These are phyloP conservation scores for Balearica regulorum DNA, from an alignment of 2,797 vertebrate genomes.

Conservation along the genomic window DNA sequence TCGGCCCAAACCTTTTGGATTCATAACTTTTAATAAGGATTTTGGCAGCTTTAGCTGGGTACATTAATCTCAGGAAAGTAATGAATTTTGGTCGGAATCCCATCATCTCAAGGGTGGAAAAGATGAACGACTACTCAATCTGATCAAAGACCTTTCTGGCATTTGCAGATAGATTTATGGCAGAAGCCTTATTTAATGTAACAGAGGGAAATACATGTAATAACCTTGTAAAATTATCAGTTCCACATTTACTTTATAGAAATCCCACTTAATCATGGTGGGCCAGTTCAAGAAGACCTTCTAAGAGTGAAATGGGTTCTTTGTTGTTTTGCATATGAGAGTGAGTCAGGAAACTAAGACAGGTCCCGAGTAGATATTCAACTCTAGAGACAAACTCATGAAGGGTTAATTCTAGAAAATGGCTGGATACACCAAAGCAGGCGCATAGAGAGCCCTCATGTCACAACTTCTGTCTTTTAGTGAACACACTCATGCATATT, in stretches of 20 bases:
- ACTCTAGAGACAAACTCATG: neutral
- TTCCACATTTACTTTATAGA: neutral
- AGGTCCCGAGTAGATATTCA: neutral
- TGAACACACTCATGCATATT: too few relatives aligned
- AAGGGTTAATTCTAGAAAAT: neutral
- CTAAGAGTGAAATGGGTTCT: neutral
- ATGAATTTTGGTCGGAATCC: conserved; percentile 43
- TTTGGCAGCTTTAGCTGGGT: conserved; percentile 7
- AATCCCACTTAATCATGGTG: neutral
- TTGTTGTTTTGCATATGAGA: neutral
- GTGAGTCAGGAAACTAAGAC: neutral
- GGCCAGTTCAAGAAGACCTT: neutral
- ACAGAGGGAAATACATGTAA: neutral
- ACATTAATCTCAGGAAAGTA: conserved; percentile 40
- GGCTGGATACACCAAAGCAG: neutral
- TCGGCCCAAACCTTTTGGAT: neutral
- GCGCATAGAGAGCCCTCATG: neutral
- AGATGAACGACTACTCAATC: neutral
- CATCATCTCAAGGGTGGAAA: neutral
- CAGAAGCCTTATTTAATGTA: conserved; percentile 34
- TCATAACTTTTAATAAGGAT: conserved; percentile 26
- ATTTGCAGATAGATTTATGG: conserved; percentile 31
- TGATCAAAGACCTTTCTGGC: conserved; percentile 36
- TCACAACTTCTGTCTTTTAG: neutral
- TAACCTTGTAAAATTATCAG: conserved; percentile 15